Conservation (phyloP, 2,888 invertebrate species). For the Leptopilina syphax region DNA sequence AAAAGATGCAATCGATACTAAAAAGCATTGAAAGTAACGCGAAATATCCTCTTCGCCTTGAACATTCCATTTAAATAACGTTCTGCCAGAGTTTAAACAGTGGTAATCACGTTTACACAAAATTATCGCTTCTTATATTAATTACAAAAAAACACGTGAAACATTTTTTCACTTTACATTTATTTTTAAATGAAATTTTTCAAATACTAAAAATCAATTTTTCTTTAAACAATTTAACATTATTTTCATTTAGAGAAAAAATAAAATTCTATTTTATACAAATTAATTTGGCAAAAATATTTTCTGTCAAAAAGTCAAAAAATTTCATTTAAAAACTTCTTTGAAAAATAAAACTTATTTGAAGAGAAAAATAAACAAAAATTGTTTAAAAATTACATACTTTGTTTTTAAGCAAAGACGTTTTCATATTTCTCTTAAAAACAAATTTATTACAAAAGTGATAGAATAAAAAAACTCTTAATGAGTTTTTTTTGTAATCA, state of each 20-base stretch:
- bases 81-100: neutral
- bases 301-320: too few species aligned
- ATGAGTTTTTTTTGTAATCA: neutral
- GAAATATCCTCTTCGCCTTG: conserved; percentile 53
- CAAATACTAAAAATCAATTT: neutral
- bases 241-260: neutral
- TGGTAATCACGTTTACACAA: conserved; percentile 4
- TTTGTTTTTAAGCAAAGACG: neutral
- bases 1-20: conserved; percentile 53
- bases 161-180: too few species aligned
- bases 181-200: too few species aligned
- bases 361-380: neutral
- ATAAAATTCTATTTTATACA: too few species aligned
- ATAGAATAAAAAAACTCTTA: neutral
- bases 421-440: neutral
- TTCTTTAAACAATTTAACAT: neutral
- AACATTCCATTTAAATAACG: conserved; percentile 42
- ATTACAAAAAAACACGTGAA: too few species aligned
- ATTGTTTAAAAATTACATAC: neutral
- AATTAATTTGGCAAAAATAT: too few species aligned
- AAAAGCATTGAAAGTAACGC: conserved; percentile 54
- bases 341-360: too few species aligned
- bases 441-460: neutral
- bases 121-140: conserved; percentile 1
- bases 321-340: too few species aligned